Base-by-base conservation (phyloP, 2,888 invertebrate species). In the Listrodromus nycthemerus region DNA sequence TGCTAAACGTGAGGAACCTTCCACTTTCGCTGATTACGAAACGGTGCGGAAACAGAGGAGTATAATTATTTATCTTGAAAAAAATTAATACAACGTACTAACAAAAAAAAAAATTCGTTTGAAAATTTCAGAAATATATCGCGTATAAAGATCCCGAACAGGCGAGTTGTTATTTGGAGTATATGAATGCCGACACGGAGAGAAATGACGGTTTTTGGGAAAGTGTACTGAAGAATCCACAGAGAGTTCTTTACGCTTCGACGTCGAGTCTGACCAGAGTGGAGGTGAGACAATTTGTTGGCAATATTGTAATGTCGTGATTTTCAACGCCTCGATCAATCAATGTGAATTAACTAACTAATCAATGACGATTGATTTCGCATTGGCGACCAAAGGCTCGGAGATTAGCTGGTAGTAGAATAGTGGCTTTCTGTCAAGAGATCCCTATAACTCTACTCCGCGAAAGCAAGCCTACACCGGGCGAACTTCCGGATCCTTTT, bases 341-440 rank as follows among this genome's bases (percentile, higher is more conserved):
- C 27, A 2, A 24, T 55, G 55, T 10, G 4, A 27, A 27, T 30
- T 0, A n/a, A 16, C 6, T n/a, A n/a, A n/a, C n/a, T n/a, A n/a
- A n/a, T n/a, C n/a, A n/a, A n/a, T 16, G 16, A 61, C 5, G n/a
- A 61, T 27, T 16, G n/a, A 30, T 33, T 10, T 24, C 24, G 7
- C 70, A 50, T 77, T 45, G 69, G 67, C 30, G 7, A 88, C 66
- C 45, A 21, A 85, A 95, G 94, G 93, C 93, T 74, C 93, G 93
- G 92, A 89, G 90, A 75, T 82, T 94, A 41, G 94, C 93, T n/a
- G 94, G 94, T 1, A 91, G 92, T 30, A 90, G 93, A 82, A 92
- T 95, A 61, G 91, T 92, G 4, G 92, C 94, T 76, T 94, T 94
- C 86, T 95, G 95, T 87, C 90, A 91, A 37, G 94, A 94, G n/a